Evolutionary conservation across 2,113 vertebrate genomes (phyloP), one percentile per base, ranked within the genome.

Genomic region (Hypomesus transpacificus): DNA sequence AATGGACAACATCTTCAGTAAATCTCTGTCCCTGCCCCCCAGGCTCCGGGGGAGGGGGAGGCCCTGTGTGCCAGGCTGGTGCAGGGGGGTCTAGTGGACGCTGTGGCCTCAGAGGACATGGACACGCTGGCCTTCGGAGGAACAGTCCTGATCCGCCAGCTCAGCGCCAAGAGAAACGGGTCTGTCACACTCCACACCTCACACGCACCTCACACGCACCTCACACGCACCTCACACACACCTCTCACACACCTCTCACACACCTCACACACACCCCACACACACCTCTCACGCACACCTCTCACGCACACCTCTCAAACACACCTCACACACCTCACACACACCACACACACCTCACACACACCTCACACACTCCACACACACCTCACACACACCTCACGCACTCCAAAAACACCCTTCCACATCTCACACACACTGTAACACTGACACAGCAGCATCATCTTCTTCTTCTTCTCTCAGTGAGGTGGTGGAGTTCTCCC

Each of bases 81-180:
- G 66, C 89, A 70, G 52, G 51, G 65, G 0, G 88, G 90, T 4
- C 77, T 52, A 28, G 94, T 86, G 53, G 77, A 92, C 2, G 91
- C 90, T 1, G 92, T 91, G 46, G 91, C 92, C 0, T 94, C 94
- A 1, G 94, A 95, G 76, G 94, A 95, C 82, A 92, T 94, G 93
- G 94, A 95, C 80, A 91, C 93, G 0, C 77, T 95, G 78, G 89
- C 93, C 0, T 95, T 95, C 31, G 93, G 93, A 39, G 90, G 87
- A 24, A 79, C 20, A 16, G 3, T 85, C 70, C 84, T 94, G 1
- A 85, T 94, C 39, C 92, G 94, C 6, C 89, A 93, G 20, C 77
- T 95, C 1, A 92, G 87, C 5, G 85, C 90, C 18, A 91, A 89
- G 53, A 89, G 18, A 69, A 70, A 82, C 39, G 77, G 87, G 94